Percentiles rank a stretch among this genome's conserved stretches.
Conservation (phyloP, 2,888 invertebrate genomes). For the Rhagonycha fulva region DNA sequence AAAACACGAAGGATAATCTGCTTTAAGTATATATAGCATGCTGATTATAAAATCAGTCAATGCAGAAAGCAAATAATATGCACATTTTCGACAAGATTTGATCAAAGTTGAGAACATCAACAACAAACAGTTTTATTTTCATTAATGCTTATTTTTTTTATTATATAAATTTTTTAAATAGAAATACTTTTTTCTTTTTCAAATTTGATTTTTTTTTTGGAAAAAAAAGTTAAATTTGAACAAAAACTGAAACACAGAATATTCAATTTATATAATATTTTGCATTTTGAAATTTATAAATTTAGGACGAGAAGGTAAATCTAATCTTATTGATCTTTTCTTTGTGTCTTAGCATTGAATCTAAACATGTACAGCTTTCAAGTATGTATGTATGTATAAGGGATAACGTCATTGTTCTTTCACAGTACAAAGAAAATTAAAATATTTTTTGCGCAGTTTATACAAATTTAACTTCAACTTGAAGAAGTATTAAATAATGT, state of each 20-base stretch:
- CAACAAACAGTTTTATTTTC: too few species aligned
- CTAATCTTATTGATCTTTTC: not conserved
- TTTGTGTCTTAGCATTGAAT: not conserved
- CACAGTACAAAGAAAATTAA: not conserved
- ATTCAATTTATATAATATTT: not conserved
- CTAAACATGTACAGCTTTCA: not conserved
- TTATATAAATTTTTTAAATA: not conserved
- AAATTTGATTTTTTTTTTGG: not conserved
- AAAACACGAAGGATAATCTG: not conserved
- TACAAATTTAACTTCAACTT: not conserved
- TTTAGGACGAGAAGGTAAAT: not conserved
- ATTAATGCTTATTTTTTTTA: too few species aligned
- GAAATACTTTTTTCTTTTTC: not conserved
- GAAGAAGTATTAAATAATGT: too few species aligned
- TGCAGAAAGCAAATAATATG: too few species aligned
- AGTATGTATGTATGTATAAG: not conserved
- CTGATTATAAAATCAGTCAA: too few species aligned
- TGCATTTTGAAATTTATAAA: not conserved
- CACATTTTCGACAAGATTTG: too few species aligned
- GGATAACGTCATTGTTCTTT: not conserved
- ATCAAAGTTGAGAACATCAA: too few species aligned
- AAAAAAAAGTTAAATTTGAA: not conserved
- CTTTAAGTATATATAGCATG: too few species aligned
- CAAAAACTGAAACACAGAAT: not conserved
- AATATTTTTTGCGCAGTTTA: not conserved